Percentiles rank a stretch among this genome's conserved stretches.
Conservation (phyloP, 2,888 invertebrate genomes). For the Steinernema scapterisci region DNA sequence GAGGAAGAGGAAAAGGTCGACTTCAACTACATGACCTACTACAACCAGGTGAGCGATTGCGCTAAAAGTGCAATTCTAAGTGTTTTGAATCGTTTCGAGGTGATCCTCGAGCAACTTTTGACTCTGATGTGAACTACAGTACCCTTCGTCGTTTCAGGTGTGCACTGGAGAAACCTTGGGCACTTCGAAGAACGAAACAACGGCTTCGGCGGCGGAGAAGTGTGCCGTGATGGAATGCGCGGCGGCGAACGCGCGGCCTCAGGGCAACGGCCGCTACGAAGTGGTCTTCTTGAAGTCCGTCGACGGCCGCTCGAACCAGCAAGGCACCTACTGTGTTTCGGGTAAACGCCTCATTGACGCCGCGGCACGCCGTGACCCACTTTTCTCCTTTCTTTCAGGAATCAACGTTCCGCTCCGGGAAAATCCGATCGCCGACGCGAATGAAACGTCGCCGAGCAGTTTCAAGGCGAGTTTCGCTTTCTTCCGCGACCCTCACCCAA, state of each 20-base stretch:
- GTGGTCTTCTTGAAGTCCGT: slow-evolving; percentile 36
- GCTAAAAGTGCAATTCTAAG: too few relatives aligned
- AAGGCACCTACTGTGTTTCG: slow-evolving; percentile 39
- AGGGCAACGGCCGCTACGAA: slow-evolving; percentile 37
- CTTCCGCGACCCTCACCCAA: too few relatives aligned
- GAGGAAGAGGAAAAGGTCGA: slow-evolving; percentile 28
- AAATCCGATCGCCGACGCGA: slow-evolving; percentile 4
- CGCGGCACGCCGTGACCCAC: slow-evolving; percentile 26
- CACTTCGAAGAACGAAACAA: slow-evolving; percentile 35
- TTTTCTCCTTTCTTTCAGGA: slow-evolving; percentile 2
- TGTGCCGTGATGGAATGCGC: slow-evolving; percentile 37
- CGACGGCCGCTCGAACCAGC: slow-evolving; percentile 35
- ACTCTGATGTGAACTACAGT: neutral
- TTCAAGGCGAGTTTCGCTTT: slow-evolving; percentile 31
- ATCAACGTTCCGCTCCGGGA: slow-evolving; percentile 22
- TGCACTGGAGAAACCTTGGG: slow-evolving; percentile 35
- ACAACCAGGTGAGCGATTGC: slow-evolving; percentile 26
- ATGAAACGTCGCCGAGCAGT: slow-evolving; percentile 24
- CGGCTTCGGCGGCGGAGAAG: slow-evolving; percentile 37
- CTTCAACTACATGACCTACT: slow-evolving; percentile 33
- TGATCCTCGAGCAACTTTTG: neutral
- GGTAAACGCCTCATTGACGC: slow-evolving; percentile 28
- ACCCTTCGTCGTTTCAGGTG: neutral
- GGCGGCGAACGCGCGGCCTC: slow-evolving; percentile 39
- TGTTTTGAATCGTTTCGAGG: neutral